phyloP scores from a whole-genome alignment of 2,797 vertebrate species.

The Lophotriccus pileatus region DNA sequence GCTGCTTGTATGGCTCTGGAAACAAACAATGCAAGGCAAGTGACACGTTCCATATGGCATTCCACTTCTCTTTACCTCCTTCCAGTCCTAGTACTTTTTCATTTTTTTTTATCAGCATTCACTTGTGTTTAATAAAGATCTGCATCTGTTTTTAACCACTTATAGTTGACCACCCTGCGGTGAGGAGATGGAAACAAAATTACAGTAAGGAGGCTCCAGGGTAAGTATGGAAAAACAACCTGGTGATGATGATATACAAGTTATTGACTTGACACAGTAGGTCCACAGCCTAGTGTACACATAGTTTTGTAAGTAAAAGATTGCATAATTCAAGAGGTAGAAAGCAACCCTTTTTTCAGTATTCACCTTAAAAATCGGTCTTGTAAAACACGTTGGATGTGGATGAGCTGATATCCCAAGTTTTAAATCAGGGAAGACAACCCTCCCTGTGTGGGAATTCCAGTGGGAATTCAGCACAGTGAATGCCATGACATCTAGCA shows the following conservation, averaged over 20 bases:
- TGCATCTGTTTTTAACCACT: not conserved
- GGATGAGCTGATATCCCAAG: rapidly evolving
- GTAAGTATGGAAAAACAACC: not conserved
- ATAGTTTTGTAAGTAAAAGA: not conserved
- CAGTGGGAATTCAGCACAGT: not conserved
- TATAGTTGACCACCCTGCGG: not conserved
- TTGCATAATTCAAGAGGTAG: not conserved
- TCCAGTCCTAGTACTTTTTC: not conserved
- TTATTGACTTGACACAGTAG: not conserved
- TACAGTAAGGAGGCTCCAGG: not conserved
- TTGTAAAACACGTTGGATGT: not conserved
- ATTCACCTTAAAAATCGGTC: not conserved
- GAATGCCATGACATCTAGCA: not conserved
- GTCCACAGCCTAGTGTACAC: not conserved
- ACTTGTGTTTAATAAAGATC: not conserved
- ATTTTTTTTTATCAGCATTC: not conserved
- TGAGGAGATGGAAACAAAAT: not conserved
- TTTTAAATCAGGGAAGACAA: not conserved
- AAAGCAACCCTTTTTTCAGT: not conserved
- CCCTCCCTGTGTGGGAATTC: not conserved
- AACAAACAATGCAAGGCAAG: not conserved
- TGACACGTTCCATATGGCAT: rapidly evolving
- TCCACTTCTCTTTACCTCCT: not conserved
- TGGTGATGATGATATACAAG: not conserved
- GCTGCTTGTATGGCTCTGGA: not conserved